Conservation (phyloP, 2,888 invertebrate genomes). For the Callyntrura guangdongensis region DNA sequence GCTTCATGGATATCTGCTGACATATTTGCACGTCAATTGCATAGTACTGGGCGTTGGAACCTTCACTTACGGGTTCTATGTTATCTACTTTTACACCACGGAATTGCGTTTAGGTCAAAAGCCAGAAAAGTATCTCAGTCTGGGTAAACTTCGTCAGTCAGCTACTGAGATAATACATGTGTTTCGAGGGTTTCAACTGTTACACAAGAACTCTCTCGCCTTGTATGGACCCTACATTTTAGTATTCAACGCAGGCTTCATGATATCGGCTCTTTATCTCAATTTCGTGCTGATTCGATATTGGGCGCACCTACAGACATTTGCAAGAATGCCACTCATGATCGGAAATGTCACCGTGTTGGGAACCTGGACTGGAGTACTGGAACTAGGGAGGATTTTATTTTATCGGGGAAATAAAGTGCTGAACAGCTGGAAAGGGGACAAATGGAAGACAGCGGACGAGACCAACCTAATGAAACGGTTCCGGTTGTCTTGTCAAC, state of each 20-base stretch:
- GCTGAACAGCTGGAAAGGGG: neutral
- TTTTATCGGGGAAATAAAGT: neutral
- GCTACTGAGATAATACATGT: neutral
- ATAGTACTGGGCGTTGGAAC: neutral
- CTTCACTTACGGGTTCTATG: neutral
- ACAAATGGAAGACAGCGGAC: neutral
- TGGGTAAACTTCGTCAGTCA: neutral
- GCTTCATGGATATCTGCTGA: neutral
- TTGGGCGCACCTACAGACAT: neutral
- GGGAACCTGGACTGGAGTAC: neutral
- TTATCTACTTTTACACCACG: neutral
- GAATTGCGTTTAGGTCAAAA: neutral
- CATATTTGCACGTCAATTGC: neutral
- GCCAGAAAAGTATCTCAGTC: neutral
- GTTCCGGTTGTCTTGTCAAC: neutral
- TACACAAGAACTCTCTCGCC: neutral
- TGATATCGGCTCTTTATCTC: neutral
- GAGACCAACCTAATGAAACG: neutral
- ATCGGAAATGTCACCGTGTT: neutral
- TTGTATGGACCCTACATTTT: neutral
- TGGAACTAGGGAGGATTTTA: constrained; percentile 10
- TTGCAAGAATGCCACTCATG: neutral
- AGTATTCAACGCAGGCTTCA: neutral
- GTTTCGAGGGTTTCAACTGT: neutral
- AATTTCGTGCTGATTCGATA: neutral